Conservation (phyloP, 2,113 vertebrate genomes). For the Nansenia antarctica region DNA sequence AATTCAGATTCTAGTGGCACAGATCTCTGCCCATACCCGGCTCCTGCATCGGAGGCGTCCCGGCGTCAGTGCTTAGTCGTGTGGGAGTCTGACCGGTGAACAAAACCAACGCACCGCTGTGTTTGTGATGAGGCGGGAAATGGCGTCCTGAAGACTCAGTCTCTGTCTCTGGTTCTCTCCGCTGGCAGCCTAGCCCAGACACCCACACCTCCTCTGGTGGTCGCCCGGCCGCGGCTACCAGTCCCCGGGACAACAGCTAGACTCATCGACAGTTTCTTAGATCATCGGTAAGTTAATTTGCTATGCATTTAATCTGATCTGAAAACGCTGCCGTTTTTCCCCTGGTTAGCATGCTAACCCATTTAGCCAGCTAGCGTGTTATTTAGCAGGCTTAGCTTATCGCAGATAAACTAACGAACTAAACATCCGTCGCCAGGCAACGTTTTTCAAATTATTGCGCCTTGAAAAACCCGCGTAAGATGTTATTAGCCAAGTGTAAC, state of each 20-base stretch:
- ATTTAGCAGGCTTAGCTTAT: too few species aligned
- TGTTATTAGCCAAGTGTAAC: too few species aligned
- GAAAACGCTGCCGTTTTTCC: background rate
- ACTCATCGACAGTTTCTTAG: constrained; percentile 39
- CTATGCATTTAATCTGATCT: background rate
- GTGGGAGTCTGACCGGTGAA: too few species aligned
- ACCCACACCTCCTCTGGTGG: constrained; percentile 48
- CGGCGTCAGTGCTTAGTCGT: too few species aligned
- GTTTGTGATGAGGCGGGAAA: constrained; percentile 75
- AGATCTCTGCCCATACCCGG: too few species aligned
- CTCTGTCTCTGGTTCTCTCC: constrained; percentile 47
- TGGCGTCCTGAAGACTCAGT: constrained; percentile 67
- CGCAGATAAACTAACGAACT: too few species aligned
- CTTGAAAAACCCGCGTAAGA: too few species aligned
- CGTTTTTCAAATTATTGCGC: too few species aligned
- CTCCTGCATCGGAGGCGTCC: too few species aligned
- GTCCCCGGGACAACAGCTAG: constrained; percentile 41
- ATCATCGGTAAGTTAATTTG: constrained; percentile 45
- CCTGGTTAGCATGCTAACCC: background rate
- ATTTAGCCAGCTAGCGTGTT: too few species aligned
- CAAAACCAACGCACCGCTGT: constrained; percentile 44
- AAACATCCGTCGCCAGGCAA: too few species aligned
- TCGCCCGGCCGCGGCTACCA: constrained; percentile 50
- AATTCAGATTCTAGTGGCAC: too few species aligned
- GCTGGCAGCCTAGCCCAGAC: constrained; percentile 52